phyloP scores from a whole-genome alignment of 2,113 vertebrate species.

The Syngnathoides biaculeatus region DNA sequence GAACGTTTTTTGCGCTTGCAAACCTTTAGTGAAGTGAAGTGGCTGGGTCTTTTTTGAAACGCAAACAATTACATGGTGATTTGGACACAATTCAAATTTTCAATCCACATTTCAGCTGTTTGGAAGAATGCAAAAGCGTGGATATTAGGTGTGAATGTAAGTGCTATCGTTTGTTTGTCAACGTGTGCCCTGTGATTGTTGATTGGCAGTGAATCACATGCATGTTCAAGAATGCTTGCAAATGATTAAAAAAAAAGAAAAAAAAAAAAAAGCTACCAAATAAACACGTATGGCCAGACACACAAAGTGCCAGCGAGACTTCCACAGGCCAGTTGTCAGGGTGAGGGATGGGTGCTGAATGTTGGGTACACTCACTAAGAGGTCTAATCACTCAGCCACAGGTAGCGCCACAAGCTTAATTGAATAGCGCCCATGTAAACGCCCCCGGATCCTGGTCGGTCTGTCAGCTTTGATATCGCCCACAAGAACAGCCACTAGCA shows the following conservation, averaged over 20 bases:
- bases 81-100: too few relatives aligned
- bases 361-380: constrained; percentile 45
- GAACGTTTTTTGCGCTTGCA: too few relatives aligned
- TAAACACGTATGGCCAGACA: background rate
- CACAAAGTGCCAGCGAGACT: constrained; percentile 15
- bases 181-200: too few relatives aligned
- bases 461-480: background rate
- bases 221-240: constrained; percentile 1
- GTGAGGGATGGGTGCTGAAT: constrained; percentile 43
- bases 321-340: constrained; percentile 29
- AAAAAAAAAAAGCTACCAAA: too few relatives aligned
- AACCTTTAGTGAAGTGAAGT: too few relatives aligned
- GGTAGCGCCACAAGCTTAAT: constrained; percentile 14
- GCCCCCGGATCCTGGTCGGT: background rate
- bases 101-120: too few relatives aligned
- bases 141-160: too few relatives aligned
- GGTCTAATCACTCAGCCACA: constrained; percentile 42
- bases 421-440: background rate
- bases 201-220: background rate
- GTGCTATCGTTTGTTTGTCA: too few relatives aligned
- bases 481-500: background rate
- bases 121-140: too few relatives aligned
- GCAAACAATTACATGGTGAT: too few relatives aligned
- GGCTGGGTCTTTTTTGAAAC: too few relatives aligned
- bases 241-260: too few relatives aligned